Base-by-base conservation (phyloP, 92 coral and sea anemone species). In the Muricea muricata region DNA sequence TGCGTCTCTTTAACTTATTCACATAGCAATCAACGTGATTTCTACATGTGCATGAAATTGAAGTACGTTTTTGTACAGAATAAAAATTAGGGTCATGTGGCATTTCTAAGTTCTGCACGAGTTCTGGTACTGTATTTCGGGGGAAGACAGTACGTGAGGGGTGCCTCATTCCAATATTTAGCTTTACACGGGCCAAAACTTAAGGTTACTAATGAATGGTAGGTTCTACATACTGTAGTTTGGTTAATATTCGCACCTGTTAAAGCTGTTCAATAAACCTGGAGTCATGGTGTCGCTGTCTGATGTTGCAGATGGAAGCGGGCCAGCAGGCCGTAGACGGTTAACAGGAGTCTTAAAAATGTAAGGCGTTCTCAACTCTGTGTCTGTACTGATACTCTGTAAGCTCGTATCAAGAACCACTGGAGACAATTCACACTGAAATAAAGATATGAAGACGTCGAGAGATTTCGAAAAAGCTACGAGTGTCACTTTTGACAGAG, bases 231-330 rank as follows among this genome's bases (percentile, higher is more conserved):
- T n/a, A n/a, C n/a, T n/a, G n/a, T n/a, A n/a, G n/a, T n/a, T n/a
- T n/a, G n/a, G n/a, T n/a, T 57, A 57, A 57, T 17, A 24, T 28
- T 28, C n/a, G n/a, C 30, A 96, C 99, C 94, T 87, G 73, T 96
- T 94, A 28, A 96, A 98, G 63, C 81, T 90, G 32, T 90, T 93
- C 45, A 96, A 73, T 40, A 96, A 87, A 41, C 94, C 91, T 2
- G 99, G 98, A 73, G 97, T 96, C 71, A 96, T 75, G 30, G 85
- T 82, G 48, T 96, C 98, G n/a, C 86, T 80, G 1, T 95, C 97
- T 17, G 99, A 93, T 15, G 67, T 75, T 0, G 67, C 46, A 65
- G 71, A 55, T 3, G 91, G 55, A 9, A 77, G 91, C 52, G 99
- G 99, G 13, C 99, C 99, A 67, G 93, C 79, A 37, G 98, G 99